A percentile compares a stretch with the other conserved stretches of the same genome.
phyloP scores from a whole-genome alignment of 2,113 vertebrate genomes.

The Chloropsis cyanopogon region DNA sequence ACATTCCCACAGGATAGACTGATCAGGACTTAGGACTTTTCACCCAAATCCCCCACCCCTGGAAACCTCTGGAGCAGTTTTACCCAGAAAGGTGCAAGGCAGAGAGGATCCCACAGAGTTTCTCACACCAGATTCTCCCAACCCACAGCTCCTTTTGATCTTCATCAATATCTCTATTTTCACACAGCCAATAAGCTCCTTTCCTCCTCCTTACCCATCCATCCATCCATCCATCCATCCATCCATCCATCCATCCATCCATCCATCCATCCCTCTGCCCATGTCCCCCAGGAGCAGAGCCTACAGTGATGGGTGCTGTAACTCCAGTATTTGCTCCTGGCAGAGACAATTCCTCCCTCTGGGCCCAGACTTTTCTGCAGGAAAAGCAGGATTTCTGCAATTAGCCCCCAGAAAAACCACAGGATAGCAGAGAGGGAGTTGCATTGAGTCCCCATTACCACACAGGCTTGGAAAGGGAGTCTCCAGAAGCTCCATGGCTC shows the following conservation, averaged over 20 bases:
- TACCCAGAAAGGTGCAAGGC: not conserved
- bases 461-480: not conserved
- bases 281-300: not conserved
- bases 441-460: fast-evolving
- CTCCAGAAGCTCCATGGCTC: not conserved
- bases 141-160: not conserved
- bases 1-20: not conserved
- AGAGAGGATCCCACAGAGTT: not conserved
- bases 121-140: not conserved
- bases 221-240: not conserved
- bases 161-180: not conserved
- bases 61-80: not conserved
- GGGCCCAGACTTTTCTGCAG: not conserved
- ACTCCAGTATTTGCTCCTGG: not conserved
- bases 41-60: not conserved
- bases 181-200: not conserved
- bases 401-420: not conserved
- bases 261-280: not conserved
- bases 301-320: not conserved
- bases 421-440: not conserved
- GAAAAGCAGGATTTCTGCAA: not conserved
- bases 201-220: not conserved
- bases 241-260: not conserved
- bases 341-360: not conserved
- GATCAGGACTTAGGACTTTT: not conserved